These are phyloP conservation scores for Lordiphosa stackelbergi DNA, from an alignment of 1,140 invertebrate genomes.

Conservation along the genomic window DNA sequence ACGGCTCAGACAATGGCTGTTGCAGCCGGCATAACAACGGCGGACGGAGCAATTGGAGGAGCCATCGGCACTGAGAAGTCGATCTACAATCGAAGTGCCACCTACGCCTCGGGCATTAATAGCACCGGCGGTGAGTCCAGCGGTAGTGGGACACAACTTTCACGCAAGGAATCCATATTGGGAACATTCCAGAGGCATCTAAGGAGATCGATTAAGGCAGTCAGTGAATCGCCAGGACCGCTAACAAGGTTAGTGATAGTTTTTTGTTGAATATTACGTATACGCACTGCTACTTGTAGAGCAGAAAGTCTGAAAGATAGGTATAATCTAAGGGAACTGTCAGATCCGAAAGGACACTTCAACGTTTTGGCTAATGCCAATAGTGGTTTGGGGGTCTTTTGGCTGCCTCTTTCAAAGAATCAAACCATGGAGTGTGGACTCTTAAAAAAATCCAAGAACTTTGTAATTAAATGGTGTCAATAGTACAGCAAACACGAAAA, in stretches of 20 bases:
- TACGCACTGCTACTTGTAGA: conserved; percentile 25
- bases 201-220: conserved; percentile 78
- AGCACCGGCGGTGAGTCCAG: conserved; percentile 61
- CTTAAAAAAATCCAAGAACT: no score
- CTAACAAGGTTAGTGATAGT: conserved; percentile 64
- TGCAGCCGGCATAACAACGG: conserved; percentile 6
- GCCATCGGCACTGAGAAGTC: conserved; percentile 18
- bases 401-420: no score
- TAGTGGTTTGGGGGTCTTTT: no score
- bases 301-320: no score
- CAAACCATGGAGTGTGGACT: no score
- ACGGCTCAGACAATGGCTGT: conserved; percentile 7
- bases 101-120: conserved; percentile 58
- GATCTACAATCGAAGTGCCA: conserved; percentile 52
- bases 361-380: no score
- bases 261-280: conserved; percentile 23
- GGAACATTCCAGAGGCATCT: conserved; percentile 79
- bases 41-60: conserved; percentile 3
- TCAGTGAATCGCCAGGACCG: conserved; percentile 74
- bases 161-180: conserved; percentile 77
- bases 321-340: no score
- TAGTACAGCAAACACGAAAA: no score
- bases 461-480: no score
- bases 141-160: conserved; percentile 54
- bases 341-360: no score